Conservation (phyloP, 2,113 vertebrate species). For the Oncorhynchus keta region DNA sequence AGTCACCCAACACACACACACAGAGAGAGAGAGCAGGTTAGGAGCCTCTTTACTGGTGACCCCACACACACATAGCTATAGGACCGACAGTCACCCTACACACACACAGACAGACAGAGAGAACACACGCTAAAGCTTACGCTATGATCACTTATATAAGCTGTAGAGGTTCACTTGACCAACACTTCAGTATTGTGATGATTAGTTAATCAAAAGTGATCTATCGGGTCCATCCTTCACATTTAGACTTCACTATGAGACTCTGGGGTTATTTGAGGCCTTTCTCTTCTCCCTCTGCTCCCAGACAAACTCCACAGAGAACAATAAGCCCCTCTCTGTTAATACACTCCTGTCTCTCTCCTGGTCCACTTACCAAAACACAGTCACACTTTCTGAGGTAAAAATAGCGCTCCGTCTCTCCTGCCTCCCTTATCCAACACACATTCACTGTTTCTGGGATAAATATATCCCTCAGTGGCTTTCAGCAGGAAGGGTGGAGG, state of each 20-base stretch:
- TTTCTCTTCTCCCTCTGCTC: background rate
- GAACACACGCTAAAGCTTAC: no score
- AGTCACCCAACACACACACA: no score
- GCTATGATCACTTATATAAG: no score
- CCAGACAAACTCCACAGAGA: background rate
- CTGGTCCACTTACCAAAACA: background rate
- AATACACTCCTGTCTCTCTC: background rate
- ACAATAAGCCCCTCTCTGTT: background rate
- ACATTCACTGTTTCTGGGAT: slow-evolving; percentile 40
- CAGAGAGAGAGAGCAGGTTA: no score
- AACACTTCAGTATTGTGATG: no score
- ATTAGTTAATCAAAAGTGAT: no score
- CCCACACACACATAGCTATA: slow-evolving; percentile 98
- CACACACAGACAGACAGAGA: background rate
- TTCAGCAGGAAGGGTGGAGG: slow-evolving; percentile 47
- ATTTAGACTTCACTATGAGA: background rate
- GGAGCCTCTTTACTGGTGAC: slow-evolving; percentile 81
- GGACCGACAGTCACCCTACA: background rate
- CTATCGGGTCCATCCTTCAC: no score
- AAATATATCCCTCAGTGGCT: slow-evolving; percentile 20
- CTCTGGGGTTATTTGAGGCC: background rate
- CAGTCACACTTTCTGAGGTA: slow-evolving; percentile 10
- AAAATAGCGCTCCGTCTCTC: no score
- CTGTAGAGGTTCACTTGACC: no score
- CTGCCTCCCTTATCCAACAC: background rate